phyloP scores from a whole-genome alignment of 1,140 invertebrate genomes.

The Steinernema khuongi region DNA sequence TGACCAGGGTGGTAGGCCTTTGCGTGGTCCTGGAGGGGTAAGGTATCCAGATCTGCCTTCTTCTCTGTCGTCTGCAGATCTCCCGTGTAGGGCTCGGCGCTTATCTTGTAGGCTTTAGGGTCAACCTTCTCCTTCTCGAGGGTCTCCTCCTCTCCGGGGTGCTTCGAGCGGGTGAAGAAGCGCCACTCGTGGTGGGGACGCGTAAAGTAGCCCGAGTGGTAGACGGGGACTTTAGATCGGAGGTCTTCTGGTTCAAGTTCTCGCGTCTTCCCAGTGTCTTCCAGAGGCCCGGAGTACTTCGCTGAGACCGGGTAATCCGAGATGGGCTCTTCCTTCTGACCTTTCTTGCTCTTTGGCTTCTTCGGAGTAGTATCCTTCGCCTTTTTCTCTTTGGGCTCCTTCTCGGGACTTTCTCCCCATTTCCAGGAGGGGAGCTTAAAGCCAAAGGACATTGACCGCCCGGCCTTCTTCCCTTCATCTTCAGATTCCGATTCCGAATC shows the following conservation, averaged over 20 bases:
- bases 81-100: neutral
- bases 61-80: neutral
- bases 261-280: neutral
- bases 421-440: neutral
- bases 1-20: conserved; percentile 21
- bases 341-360: neutral
- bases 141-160: conserved; percentile 2
- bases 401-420: neutral
- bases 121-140: conserved; percentile 1
- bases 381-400: no score
- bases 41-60: conserved; percentile 11
- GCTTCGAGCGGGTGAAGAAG: neutral
- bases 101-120: neutral
- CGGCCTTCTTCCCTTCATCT: neutral
- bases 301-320: neutral
- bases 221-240: neutral
- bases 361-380: no score
- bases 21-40: conserved; percentile 5
- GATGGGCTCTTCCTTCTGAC: neutral
- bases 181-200: neutral
- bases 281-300: neutral
- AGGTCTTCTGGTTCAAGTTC: neutral
- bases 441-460: neutral
- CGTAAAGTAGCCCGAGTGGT: neutral
- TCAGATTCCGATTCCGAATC: neutral